Evolutionary conservation across 2,113 vertebrate genomes (phyloP), one percentile per base, ranked within the genome.

Genomic region (Castor canadensis): DNA sequence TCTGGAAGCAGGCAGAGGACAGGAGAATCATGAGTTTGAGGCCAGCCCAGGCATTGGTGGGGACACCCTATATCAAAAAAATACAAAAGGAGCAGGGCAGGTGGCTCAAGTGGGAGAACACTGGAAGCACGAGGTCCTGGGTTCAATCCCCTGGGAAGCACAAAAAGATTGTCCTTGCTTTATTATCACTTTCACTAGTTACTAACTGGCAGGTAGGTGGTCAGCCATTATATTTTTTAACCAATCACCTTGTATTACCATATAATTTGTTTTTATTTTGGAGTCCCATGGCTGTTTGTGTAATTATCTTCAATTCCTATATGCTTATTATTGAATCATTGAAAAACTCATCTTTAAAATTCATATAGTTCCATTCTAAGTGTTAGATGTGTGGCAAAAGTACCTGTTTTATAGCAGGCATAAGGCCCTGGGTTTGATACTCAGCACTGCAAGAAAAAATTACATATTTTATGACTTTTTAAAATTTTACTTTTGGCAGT

Each of bases 261-360:
- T 92, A 40, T 96, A 90, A 86, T 73, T 81, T 95, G 62, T 81
- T 93, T 81, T 95, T 92, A 60, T 66, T 85, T 79, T 90, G 92
- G 79, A 96, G 24, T 90, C 91, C 47, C 80, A 2, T 77, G 62
- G 52, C 81, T 93, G 22, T 85, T 95, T 82, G 54, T 97, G 28
- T 94, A 89, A 95, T 90, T 45, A 88, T 81, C 43, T 87, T 87
- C 54, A 92, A 15, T 95, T 94, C 83, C 66, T 72, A 35, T 77
- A 58, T 94, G 49, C n/a, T 92, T 91, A 67, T 38, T 87, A 26
- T 35, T 28, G 13, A 89, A 62, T 87, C 66, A 92, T 20, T 95
- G 80, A 87, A 92, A 96, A 97, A 35, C 7, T 79, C 24, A 77
- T 87, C 45, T 93, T 93, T 94, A 66, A 96, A 89, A 83, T 73